These are phyloP conservation scores for Lydus trimaculatus DNA, from an alignment of 2,888 invertebrate species.

Conservation along the genomic window DNA sequence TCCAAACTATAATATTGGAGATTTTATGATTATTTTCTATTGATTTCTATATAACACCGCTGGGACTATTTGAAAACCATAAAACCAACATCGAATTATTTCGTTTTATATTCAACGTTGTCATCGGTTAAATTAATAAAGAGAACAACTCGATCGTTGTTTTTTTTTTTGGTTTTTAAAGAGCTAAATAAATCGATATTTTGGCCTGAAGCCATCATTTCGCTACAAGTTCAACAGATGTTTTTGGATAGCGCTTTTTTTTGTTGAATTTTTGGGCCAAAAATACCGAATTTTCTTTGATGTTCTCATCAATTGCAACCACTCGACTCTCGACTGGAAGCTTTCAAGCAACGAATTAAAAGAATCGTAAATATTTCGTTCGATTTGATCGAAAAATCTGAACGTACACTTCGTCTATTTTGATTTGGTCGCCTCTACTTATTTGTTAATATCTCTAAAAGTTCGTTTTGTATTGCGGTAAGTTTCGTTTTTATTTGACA, in stretches of 20 bases:
- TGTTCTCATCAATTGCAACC: neutral
- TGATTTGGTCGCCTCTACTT: too few relatives aligned
- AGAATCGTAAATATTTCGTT: too few relatives aligned
- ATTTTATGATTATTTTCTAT: neutral
- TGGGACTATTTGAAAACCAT: neutral
- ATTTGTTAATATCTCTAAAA: too few relatives aligned
- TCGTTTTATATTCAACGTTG: neutral
- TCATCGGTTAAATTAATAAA: neutral
- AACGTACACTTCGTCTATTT: too few relatives aligned
- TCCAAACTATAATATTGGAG: neutral
- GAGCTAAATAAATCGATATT: neutral
- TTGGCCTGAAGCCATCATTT: neutral
- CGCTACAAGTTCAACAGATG: neutral
- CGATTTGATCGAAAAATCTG: too few relatives aligned
- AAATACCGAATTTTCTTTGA: neutral
- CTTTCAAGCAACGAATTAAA: too few relatives aligned
- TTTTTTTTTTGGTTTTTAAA: neutral
- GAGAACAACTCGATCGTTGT: neutral
- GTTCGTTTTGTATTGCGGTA: too few relatives aligned
- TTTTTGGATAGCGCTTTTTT: too few relatives aligned
- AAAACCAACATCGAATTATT: neutral
- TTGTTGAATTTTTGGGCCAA: neutral
- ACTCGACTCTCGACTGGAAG: too few relatives aligned
- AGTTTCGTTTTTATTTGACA: too few relatives aligned
- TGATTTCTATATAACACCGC: neutral